Conservation (phyloP, 2,113 vertebrate genomes). For the Saiga tatarica region DNA sequence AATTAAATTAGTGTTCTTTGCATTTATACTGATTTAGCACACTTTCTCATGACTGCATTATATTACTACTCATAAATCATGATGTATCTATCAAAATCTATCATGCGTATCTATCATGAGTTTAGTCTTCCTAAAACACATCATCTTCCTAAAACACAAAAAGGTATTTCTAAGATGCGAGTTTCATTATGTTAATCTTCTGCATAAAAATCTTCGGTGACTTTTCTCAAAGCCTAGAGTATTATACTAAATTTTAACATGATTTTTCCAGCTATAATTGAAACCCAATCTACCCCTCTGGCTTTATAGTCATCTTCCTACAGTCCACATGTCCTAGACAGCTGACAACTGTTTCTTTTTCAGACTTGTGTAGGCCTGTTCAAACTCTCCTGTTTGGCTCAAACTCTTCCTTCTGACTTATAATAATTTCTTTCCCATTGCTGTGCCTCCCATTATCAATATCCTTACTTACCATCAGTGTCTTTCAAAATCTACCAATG, state of each 20-base stretch:
- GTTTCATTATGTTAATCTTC: neutral
- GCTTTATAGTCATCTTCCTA: neutral
- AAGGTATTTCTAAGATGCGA: neutral
- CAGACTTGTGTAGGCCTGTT: neutral
- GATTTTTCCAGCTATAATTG: neutral
- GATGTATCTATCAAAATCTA: neutral
- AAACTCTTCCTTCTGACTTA: neutral
- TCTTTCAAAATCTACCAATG: neutral
- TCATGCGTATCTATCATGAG: neutral
- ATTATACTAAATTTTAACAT: neutral
- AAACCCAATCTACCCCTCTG: neutral
- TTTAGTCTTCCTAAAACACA: neutral
- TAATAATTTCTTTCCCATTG: neutral
- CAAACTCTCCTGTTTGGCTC: neutral
- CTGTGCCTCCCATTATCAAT: no score
- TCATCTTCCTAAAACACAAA: neutral
- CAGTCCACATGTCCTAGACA: neutral
- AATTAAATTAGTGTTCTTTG: neutral
- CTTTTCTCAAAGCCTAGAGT: neutral
- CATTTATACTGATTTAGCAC: neutral
- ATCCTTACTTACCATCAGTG: neutral
- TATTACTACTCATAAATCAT: neutral
- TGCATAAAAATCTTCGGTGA: neutral
- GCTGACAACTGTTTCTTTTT: neutral
- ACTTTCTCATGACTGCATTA: neutral